Percentiles rank a stretch among this genome's conserved stretches.
Evolutionary conservation across 2,888 invertebrate species (phyloP).

Genomic region (Heliconius ismenius): DNA sequence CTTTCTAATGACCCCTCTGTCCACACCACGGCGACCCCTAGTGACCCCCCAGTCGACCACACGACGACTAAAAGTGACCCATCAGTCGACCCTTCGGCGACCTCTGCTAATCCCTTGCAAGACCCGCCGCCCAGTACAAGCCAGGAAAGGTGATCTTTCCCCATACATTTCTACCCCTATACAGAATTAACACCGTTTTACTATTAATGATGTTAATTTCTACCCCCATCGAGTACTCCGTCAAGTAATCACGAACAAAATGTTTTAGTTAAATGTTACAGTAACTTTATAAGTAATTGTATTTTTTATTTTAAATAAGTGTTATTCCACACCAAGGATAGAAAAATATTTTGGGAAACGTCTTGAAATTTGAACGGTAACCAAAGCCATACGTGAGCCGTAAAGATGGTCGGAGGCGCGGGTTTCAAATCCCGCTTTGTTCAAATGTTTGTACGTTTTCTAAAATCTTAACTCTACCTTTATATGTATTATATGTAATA

Average conservation of each 20-base stretch:
- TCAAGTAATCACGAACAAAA: conserved; percentile 9
- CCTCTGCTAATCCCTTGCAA: not conserved
- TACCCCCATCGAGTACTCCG: not conserved
- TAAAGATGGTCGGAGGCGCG: too few species aligned
- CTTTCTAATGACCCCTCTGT: not conserved
- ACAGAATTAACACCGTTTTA: not conserved
- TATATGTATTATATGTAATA: not conserved
- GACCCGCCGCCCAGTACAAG: conserved; percentile 16
- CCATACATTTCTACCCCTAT: not conserved
- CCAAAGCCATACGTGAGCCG: too few species aligned
- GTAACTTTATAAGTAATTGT: not conserved
- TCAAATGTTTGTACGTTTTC: not conserved
- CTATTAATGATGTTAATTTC: conserved; percentile 4
- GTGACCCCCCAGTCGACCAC: conserved; percentile 4
- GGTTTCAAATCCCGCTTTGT: not conserved
- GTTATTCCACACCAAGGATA: not conserved
- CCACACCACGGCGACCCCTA: not conserved
- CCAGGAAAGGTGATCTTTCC: conserved; percentile 20
- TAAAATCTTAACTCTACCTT: not conserved
- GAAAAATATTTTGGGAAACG: not conserved
- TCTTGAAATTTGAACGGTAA: not conserved
- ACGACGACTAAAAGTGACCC: not conserved
- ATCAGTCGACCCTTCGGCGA: not conserved
- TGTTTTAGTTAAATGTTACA: not conserved
- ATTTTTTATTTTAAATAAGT: not conserved